A percentile compares a stretch with the other conserved stretches of the same genome.
Evolutionary conservation across 2,113 vertebrate species (phyloP).

Genomic region (Chaetops frenatus): DNA sequence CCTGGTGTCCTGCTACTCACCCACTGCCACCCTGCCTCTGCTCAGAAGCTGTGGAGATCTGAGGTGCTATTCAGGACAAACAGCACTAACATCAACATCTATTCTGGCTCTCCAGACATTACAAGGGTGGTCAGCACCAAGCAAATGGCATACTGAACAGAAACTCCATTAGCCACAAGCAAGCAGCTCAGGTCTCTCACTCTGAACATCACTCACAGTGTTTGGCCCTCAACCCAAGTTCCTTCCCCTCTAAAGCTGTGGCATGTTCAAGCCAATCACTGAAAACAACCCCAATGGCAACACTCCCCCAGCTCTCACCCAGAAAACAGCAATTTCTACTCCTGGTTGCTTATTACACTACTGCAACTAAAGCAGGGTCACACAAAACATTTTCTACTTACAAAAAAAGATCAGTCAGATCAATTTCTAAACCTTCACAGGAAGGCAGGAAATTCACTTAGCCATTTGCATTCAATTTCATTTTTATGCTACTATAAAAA

Average conservation of each 20-base stretch:
- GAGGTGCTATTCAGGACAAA: not conserved
- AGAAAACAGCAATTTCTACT: not conserved
- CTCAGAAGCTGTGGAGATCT: not conserved
- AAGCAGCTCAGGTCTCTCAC: not conserved
- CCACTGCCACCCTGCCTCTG: not conserved
- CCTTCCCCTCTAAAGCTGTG: not conserved
- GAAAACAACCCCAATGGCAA: not conserved
- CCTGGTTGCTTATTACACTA: not conserved
- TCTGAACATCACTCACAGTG: rapidly evolving
- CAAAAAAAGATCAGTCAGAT: not conserved
- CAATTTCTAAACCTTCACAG: not conserved
- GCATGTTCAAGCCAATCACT: not conserved
- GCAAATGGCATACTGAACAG: not conserved
- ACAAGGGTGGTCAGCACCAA: not conserved
- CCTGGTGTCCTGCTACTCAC: not conserved
- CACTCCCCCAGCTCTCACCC: not conserved
- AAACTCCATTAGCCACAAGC: not conserved
- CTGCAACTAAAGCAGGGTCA: not conserved
- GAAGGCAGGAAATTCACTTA: not conserved
- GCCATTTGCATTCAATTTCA: not conserved
- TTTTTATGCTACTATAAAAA: not conserved
- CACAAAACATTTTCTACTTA: not conserved
- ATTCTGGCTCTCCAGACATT: not conserved
- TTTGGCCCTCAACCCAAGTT: not conserved
- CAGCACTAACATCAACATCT: not conserved